Conservation (phyloP, 2,113 vertebrate species). For the Bos taurus region ARS-UCD2.0 NC_037332.1:62738001-62738500, state of each 20-base stretch:
- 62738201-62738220: background rate
- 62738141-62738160: background rate
- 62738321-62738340: background rate
- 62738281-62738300: background rate
- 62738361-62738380: background rate
- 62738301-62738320: background rate
- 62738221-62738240: background rate
- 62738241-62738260: background rate
- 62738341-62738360: background rate
- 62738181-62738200: background rate
- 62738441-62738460: too few relatives aligned
- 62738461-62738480: too few relatives aligned
- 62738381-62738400: background rate
- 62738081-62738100: background rate
- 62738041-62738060: background rate
- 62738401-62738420: too few relatives aligned
- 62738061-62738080: background rate
- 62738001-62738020: background rate
- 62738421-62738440: too few relatives aligned
- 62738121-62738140: too few relatives aligned
- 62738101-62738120: background rate
- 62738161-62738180: background rate
- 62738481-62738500: too few relatives aligned
- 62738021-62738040: background rate
- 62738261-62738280: background rate